Conservation (phyloP, 2,797 vertebrate genomes). For the Gobionotothen gibberifrons region DNA sequence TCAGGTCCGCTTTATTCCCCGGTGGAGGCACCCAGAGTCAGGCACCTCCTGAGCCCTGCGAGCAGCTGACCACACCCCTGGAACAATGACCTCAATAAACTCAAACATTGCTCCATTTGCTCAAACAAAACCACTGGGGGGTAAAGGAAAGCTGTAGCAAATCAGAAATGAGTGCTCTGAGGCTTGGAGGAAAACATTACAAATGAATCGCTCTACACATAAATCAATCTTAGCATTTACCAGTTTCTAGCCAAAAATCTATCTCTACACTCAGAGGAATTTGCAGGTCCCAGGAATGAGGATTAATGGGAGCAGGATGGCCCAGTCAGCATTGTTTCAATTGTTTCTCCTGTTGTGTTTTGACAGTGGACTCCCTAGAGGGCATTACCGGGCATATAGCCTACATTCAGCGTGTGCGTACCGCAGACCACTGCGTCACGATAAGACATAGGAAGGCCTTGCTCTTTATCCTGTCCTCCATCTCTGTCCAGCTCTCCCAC, state of each 20-base stretch:
- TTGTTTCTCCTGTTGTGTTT: slow-evolving; percentile 65
- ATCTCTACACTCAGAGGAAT: slow-evolving; percentile 55
- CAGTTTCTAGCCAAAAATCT: slow-evolving; percentile 67
- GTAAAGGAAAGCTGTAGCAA: slow-evolving; percentile 63
- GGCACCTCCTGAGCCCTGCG: slow-evolving; percentile 61
- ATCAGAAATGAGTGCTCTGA: slow-evolving; percentile 69
- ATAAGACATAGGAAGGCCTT: slow-evolving; percentile 44
- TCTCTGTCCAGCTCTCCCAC: slow-evolving; percentile 69
- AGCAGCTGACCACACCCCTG: slow-evolving; percentile 76
- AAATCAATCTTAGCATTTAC: slow-evolving; percentile 80
- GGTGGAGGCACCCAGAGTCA: slow-evolving; percentile 57
- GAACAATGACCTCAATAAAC: slow-evolving; percentile 80
- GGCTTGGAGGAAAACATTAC: slow-evolving; percentile 70
- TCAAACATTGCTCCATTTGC: slow-evolving; percentile 70
- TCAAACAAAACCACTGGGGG: slow-evolving; percentile 63
- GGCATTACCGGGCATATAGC: slow-evolving; percentile 16
- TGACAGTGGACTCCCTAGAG: slow-evolving; percentile 67
- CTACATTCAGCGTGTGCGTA: slow-evolving; percentile 32
- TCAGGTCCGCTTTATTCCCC: slow-evolving; percentile 61
- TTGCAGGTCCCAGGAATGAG: slow-evolving; percentile 66
- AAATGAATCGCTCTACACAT: slow-evolving; percentile 70
- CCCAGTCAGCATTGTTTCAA: slow-evolving; percentile 63
- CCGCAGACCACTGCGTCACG: slow-evolving; percentile 59
- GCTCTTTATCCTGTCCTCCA: slow-evolving; percentile 62
- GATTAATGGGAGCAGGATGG: slow-evolving; percentile 74